Percentiles rank a stretch among this genome's conserved stretches.
phyloP scores from a whole-genome alignment of 2,113 vertebrate species.

The Maccullochella peelii region DNA sequence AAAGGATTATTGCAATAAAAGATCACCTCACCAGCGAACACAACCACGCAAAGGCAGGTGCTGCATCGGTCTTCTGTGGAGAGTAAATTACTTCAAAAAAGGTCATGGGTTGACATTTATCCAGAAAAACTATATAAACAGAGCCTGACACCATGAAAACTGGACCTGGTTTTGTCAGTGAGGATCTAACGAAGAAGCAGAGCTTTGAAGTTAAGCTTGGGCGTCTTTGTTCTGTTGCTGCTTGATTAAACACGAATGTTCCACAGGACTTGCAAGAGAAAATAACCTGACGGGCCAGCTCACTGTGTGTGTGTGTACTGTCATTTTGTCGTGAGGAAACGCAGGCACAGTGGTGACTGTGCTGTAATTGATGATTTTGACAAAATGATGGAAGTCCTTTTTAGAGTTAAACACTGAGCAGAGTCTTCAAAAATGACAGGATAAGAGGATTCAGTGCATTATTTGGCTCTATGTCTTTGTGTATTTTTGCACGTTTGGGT shows the following conservation, averaged over 20 bases:
- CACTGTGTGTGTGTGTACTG: neutral
- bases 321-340: conserved; percentile 23
- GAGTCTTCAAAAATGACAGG: conserved; percentile 9
- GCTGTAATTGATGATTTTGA: conserved; percentile 26
- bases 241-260: conserved; percentile 66
- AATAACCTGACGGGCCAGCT: conserved; percentile 18
- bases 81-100: conserved; percentile 82
- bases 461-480: conserved; percentile 40
- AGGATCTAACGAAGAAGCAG: conserved; percentile 57
- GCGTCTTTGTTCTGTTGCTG: conserved; percentile 48
- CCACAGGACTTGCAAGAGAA: conserved; percentile 16
- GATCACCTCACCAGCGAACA: conserved; percentile 45
- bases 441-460: conserved; percentile 27
- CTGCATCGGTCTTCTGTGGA: conserved; percentile 58
- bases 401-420: conserved; percentile 10
- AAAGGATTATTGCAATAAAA: conserved; percentile 51
- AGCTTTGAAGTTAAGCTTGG: conserved; percentile 56
- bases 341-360: neutral
- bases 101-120: conserved; percentile 86
- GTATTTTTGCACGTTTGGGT: conserved; percentile 30
- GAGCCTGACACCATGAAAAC: conserved; percentile 59
- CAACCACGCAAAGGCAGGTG: conserved; percentile 48
- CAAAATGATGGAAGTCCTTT: conserved; percentile 37
- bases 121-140: conserved; percentile 74
- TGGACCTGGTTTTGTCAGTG: conserved; percentile 58